These are phyloP conservation scores for Coturnix japonica DNA, from an alignment of 2,113 vertebrate species.

Conservation along the genomic window DNA sequence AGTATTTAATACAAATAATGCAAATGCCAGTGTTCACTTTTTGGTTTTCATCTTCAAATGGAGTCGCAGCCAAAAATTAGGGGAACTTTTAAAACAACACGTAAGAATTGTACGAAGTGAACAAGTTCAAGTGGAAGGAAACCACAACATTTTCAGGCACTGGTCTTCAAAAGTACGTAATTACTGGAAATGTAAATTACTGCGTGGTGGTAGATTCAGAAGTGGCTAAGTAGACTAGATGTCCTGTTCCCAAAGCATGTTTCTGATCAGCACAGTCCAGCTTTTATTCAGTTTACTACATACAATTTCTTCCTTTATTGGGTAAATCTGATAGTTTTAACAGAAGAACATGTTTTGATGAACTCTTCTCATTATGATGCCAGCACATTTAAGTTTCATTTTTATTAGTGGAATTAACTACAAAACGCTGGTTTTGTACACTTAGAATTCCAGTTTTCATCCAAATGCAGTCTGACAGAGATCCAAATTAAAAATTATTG, in stretches of 20 bases:
- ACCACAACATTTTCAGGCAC: neutral
- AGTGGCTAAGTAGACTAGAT: neutral
- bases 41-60: neutral
- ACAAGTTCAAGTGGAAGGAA: neutral
- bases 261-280: neutral
- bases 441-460: constrained; percentile 29
- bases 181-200: neutral
- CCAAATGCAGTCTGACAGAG: neutral
- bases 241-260: neutral
- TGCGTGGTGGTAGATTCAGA: neutral
- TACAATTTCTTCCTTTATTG: neutral
- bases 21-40: neutral
- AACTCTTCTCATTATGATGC: neutral
- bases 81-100: neutral
- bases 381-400: neutral
- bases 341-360: constrained; percentile 6
- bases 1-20: neutral
- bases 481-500: constrained; percentile 27
- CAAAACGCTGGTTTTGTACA: constrained; percentile 1
- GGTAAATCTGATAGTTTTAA: neutral
- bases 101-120: neutral
- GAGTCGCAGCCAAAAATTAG: neutral
- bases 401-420: constrained; percentile 9
- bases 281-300: neutral
- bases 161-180: neutral